Evolutionary conservation across 2,888 invertebrate species (phyloP).

Genomic region (Lingula anatina): DNA sequence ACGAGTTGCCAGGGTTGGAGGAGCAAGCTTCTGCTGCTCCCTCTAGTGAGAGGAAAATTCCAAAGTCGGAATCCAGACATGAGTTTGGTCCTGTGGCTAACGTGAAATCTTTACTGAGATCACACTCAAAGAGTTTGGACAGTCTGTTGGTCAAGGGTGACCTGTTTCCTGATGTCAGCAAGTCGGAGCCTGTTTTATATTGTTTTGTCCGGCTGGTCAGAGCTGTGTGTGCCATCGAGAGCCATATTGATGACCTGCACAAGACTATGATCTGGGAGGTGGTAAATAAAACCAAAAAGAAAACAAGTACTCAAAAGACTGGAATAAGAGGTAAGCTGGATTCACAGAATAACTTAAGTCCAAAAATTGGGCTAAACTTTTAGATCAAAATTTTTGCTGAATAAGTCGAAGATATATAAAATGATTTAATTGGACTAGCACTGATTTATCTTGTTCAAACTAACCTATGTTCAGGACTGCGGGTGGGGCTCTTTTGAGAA

Average conservation of each 20-base stretch:
- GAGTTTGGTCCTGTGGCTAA: slow-evolving; percentile 18
- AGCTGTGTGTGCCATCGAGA: slow-evolving; percentile 32
- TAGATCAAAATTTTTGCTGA: no score
- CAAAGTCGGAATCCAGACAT: slow-evolving; percentile 7
- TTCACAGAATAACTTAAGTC: not conserved
- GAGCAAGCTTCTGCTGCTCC: not conserved
- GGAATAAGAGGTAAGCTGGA: slow-evolving; percentile 33
- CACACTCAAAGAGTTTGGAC: slow-evolving; percentile 21
- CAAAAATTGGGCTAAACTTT: not conserved
- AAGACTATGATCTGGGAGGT: slow-evolving; percentile 35
- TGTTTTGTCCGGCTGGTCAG: slow-evolving; percentile 29
- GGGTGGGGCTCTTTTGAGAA: no score
- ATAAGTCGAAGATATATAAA: no score
- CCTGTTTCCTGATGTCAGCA: slow-evolving; percentile 7
- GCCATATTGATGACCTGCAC: slow-evolving; percentile 33
- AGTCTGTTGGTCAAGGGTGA: slow-evolving; percentile 14
- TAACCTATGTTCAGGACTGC: no score
- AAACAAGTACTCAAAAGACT: slow-evolving; percentile 26
- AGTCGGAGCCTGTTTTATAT: slow-evolving; percentile 24
- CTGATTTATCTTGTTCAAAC: no score
- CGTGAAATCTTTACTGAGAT: slow-evolving; percentile 2
- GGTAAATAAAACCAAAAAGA: slow-evolving; percentile 26
- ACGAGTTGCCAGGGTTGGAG: slow-evolving; percentile 20
- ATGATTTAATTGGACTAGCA: no score
- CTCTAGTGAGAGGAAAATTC: slow-evolving; percentile 4